Evolutionary conservation across 2,888 invertebrate species (phyloP), one percentile per base, ranked within the genome.

Genomic region (Tinea semifulvella): DNA sequence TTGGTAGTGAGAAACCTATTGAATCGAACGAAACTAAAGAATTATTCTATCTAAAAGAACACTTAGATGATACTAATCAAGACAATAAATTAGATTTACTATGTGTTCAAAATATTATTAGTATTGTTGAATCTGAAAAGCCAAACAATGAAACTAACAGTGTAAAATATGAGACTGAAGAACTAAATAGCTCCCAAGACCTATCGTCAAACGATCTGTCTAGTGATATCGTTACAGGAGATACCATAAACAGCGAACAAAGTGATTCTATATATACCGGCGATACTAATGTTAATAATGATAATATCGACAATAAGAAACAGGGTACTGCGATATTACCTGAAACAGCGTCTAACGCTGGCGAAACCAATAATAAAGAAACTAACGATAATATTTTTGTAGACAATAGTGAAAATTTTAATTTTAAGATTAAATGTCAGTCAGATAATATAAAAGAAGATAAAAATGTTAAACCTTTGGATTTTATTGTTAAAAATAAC

Each of bases 121-220:
- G n/a, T n/a, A n/a, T n/a, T n/a, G n/a, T n/a, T n/a, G n/a, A n/a
- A n/a, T n/a, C n/a, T n/a, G n/a, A n/a, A n/a, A n/a, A n/a, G n/a
- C n/a, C n/a, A n/a, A 31, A 31, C 13, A 13, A 31, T 6, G 31
- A 7, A 31, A 13, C 14, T 5, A 5, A 22, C 8, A 8, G 5
- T 22, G 5, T 22, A 22, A 22, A 5, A 7, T 22, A 22, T 31
- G 31, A 31, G 31, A 31, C 31, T 31, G 31, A 31, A 31, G 6
- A 31, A 13, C 31, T 7, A n/a, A 14, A 31, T 13, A 31, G 13
- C 14, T 7, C 14, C 4, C 2, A 31, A 2, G 31, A 13, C 3
- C 11, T 7, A 3, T 4, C 31, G 31, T 31, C 14, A 31, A 31
- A 31, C 31, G 31, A 31, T 31, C 31, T 31, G 31, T 31, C 31